A percentile compares a stretch with the other conserved stretches of the same genome.
Evolutionary conservation across 2,113 vertebrate species (phyloP).

Genomic region (Saguinus midas): DNA sequence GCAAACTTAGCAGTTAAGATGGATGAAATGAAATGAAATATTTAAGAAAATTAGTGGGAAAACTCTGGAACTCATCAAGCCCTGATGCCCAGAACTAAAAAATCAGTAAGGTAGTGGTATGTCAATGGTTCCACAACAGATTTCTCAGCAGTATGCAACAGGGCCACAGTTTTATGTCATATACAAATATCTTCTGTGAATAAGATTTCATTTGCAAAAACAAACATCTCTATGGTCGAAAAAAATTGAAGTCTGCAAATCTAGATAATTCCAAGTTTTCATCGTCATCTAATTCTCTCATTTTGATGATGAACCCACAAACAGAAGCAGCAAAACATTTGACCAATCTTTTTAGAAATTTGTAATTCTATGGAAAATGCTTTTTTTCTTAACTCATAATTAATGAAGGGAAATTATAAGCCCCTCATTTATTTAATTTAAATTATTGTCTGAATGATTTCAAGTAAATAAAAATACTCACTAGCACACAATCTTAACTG

Average conservation of each 20-base stretch:
- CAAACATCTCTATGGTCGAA: not conserved
- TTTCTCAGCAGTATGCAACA: not conserved
- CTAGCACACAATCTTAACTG: not conserved
- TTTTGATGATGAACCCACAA: not conserved
- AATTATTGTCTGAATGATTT: slow-evolving; percentile 47
- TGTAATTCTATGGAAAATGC: not conserved
- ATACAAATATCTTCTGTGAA: not conserved
- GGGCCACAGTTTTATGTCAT: not conserved
- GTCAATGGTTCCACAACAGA: not conserved
- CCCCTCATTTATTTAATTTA: slow-evolving; percentile 62
- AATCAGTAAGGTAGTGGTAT: not conserved
- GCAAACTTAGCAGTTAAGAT: not conserved
- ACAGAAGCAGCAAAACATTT: not conserved
- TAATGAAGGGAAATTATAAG: slow-evolving; percentile 59
- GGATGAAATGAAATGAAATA: not conserved
- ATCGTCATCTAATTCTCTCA: not conserved
- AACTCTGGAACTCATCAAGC: not conserved
- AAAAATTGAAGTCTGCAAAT: not conserved
- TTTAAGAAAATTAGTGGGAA: not conserved
- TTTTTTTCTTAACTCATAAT: slow-evolving; percentile 42
- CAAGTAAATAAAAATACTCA: slow-evolving; percentile 50
- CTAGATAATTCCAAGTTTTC: not conserved
- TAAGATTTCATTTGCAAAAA: slow-evolving; percentile 8
- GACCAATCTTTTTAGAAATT: not conserved
- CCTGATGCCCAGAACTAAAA: not conserved